Percentiles rank a stretch among this genome's conserved stretches.
Evolutionary conservation across 1,140 invertebrate genomes (phyloP).

Genomic region (Luehdorfia chinensis): DNA sequence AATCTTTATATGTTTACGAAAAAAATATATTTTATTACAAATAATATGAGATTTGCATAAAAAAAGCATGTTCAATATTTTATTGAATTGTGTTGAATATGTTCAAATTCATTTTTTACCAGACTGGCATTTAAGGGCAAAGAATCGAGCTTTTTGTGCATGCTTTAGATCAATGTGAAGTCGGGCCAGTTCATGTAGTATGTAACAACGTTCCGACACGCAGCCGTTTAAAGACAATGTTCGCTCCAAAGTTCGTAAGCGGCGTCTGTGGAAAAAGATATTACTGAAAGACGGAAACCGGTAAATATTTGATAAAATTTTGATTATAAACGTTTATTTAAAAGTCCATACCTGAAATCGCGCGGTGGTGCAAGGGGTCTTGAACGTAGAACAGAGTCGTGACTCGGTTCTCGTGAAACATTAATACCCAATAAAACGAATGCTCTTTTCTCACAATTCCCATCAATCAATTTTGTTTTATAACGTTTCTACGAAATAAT

Average conservation of each 20-base stretch:
- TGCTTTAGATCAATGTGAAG: constrained; percentile 51
- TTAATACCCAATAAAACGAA: constrained; percentile 60
- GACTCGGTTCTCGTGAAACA: constrained; percentile 61
- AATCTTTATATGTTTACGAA: too few species aligned
- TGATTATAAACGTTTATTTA: constrained; percentile 17
- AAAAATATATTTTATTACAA: too few species aligned
- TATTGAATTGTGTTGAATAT: too few species aligned
- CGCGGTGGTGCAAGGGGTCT: constrained; percentile 48
- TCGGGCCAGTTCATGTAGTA: constrained; percentile 56
- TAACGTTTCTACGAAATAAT: constrained; percentile 58
- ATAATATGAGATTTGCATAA: too few species aligned
- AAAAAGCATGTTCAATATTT: too few species aligned
- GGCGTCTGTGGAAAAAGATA: constrained; percentile 31
- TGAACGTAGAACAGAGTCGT: constrained; percentile 52
- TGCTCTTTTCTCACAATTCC: constrained; percentile 56
- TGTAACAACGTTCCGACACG: constrained; percentile 52
- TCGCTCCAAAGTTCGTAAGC: constrained; percentile 47
- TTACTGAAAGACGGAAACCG: constrained; percentile 4
- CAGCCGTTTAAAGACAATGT: constrained; percentile 38
- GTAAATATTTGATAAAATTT: background rate
- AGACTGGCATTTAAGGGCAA: constrained; percentile 53
- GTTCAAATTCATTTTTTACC: constrained; percentile 38
- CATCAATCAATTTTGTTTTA: constrained; percentile 50
- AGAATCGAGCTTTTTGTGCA: constrained; percentile 44
- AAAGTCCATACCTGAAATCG: constrained; percentile 61